These are phyloP conservation scores for Cavia porcellus DNA, from an alignment of 2,113 vertebrate species.

Conservation along the genomic window DNA sequence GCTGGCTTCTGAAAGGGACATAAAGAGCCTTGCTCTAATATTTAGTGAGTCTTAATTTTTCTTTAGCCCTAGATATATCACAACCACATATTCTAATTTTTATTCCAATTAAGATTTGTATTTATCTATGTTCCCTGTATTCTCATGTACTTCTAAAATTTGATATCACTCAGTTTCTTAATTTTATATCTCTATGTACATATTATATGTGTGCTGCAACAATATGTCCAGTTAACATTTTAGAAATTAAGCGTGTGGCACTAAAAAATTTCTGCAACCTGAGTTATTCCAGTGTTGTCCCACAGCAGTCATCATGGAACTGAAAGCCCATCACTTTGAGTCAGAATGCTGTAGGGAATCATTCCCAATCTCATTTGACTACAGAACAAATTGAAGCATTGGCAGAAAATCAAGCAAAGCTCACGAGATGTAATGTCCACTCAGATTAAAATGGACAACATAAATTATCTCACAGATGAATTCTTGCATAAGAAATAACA, in stretches of 20 bases:
- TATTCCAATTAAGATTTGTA: not conserved
- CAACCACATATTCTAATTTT: conserved; percentile 21
- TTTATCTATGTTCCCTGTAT: not conserved
- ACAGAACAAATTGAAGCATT: conserved; percentile 59
- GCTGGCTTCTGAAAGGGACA: not conserved
- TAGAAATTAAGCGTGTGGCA: not conserved
- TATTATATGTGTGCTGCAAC: not conserved
- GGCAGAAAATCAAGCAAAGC: conserved; percentile 68
- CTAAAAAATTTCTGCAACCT: conserved; percentile 5
- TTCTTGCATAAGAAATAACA: conserved; percentile 14
- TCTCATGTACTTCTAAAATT: not conserved
- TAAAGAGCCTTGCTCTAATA: not conserved
- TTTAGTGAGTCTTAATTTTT: not conserved
- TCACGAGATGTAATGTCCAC: conserved; percentile 70
- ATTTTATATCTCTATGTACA: conserved; percentile 6
- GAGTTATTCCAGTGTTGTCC: not conserved
- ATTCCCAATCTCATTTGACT: conserved; percentile 57
- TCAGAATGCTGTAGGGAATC: conserved; percentile 25
- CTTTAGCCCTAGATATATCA: not conserved
- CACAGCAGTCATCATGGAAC: not conserved
- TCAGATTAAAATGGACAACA: conserved; percentile 71
- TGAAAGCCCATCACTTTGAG: conserved; percentile 25
- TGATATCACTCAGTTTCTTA: conserved; percentile 44
- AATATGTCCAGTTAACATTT: conserved; percentile 12
- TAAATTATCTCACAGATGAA: conserved; percentile 66